phyloP scores from a whole-genome alignment of 53 echinoderm and acorn worm genomes.

The Pentamera pediparva region DNA sequence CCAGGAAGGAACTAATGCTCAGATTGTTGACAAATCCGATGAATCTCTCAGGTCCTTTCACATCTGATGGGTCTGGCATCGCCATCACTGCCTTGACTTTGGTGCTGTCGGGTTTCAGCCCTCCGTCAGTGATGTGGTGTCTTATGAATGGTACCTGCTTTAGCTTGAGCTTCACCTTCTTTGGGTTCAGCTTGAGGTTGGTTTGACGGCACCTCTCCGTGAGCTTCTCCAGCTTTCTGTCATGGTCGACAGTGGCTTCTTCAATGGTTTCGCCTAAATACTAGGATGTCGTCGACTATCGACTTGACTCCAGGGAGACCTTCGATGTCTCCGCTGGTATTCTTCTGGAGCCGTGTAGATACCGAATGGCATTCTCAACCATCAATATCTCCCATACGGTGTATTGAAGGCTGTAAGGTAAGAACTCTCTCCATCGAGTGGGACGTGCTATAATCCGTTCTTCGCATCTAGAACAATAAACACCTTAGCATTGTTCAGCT shows the following conservation, averaged over 20 bases:
- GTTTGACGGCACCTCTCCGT: slow-evolving; percentile 2
- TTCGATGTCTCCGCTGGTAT: slow-evolving; percentile 48
- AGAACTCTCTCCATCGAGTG: slow-evolving; percentile 29
- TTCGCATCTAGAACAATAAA: slow-evolving; percentile 61
- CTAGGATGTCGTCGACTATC: slow-evolving; percentile 40
- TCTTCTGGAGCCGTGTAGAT: slow-evolving; percentile 34
- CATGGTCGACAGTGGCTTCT: background rate
- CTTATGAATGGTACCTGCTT: slow-evolving; percentile 11
- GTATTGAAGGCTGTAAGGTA: slow-evolving; percentile 47
- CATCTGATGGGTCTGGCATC: slow-evolving; percentile 27
- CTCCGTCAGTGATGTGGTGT: background rate
- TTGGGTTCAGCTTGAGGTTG: background rate
- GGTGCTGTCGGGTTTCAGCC: slow-evolving; percentile 18
- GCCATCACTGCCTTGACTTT: slow-evolving; percentile 9
- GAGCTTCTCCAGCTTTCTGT: background rate
- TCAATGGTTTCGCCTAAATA: slow-evolving; percentile 32
- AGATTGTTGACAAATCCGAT: slow-evolving; percentile 33
- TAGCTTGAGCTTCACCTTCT: background rate
- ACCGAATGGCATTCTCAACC: slow-evolving; percentile 45
- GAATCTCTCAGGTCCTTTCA: background rate
- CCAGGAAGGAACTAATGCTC: slow-evolving; percentile 40
- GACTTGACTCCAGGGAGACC: slow-evolving; percentile 27
- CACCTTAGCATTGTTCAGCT: slow-evolving; percentile 46
- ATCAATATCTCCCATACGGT: slow-evolving; percentile 31
- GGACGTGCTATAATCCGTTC: slow-evolving; percentile 57